Base-by-base conservation (phyloP, 1,140 invertebrate species). In the Procambarus virginalis region DNA sequence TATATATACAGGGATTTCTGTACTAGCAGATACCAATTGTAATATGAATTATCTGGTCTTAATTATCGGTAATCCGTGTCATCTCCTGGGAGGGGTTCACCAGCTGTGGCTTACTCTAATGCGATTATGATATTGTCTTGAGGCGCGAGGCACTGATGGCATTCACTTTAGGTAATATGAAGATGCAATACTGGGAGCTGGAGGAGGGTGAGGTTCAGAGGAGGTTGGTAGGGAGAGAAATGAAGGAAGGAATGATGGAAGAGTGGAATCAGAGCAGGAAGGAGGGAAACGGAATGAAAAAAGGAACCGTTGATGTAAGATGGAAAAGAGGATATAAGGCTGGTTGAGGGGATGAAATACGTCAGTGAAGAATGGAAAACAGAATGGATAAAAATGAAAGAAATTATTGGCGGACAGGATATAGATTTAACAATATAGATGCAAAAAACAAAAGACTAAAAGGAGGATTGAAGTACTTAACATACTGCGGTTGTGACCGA, bases 71-170 rank as follows among this genome's bases (percentile, higher is more conserved):
- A 82, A 68, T 68, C 80, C 45, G 20, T 46, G 58, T n/a, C 68
- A 20, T 73, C 68, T 9, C 80, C 80, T 5, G 4, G 68, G 1
- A 73, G 2, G 51, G 8, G 51, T 20, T 73, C 5, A 34, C 22
- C 68, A 34, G 10, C 20, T 73, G 68, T 68, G 80, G 34, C 80
- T 64, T 34, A 2, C 80, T 68, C 58, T 82, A 82, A 82, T 82
- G 80, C 34, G 8, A 55, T 68, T 68, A 82, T 82, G 80, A 82
- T 82, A 82, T 20, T 82, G 80, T 48, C 80, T 82, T 82, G 48
- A 82, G 60, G 34, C 14, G 58, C 45, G 60, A 46, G 58, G 22
- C 58, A 34, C 8, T 46, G 83, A 84, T 60, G 20, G 70, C 5
- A 45, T 55, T 5, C 46, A 78, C 46, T 22, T 49, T 17, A 9